Conservation (phyloP, 2,113 vertebrate genomes). For the Irena cyanogastra region DNA sequence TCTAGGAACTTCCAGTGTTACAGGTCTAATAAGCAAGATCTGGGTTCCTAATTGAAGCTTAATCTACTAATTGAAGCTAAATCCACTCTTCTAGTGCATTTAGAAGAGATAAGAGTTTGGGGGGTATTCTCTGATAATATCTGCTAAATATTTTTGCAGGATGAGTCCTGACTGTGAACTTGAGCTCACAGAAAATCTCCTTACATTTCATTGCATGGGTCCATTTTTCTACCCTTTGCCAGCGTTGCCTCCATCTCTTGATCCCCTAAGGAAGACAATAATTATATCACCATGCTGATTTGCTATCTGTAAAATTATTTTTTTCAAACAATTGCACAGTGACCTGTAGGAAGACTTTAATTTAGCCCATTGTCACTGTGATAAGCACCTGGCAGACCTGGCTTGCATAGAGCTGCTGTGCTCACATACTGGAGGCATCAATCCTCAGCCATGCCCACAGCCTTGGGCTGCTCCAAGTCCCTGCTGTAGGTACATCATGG, state of each 20-base stretch:
- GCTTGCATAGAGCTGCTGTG: background rate
- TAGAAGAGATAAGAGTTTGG: background rate
- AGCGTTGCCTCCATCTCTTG: background rate
- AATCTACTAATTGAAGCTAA: background rate
- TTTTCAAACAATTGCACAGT: background rate
- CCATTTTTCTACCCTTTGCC: background rate
- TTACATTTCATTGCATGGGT: background rate
- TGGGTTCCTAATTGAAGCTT: background rate
- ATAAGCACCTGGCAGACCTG: background rate
- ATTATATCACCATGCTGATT: background rate
- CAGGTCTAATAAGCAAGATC: background rate
- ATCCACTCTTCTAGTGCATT: background rate
- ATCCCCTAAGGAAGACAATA: background rate
- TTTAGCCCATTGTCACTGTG: background rate
- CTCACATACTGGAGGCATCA: background rate
- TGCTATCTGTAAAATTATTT: background rate
- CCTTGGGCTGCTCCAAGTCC: background rate
- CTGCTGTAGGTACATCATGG: accelerated
- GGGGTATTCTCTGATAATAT: background rate
- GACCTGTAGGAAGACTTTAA: background rate
- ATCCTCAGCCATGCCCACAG: background rate
- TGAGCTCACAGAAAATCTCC: background rate
- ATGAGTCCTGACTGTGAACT: background rate
- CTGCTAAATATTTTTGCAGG: background rate
- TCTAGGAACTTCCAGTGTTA: background rate